A percentile compares a stretch with the other conserved stretches of the same genome.
These are phyloP conservation scores for Hyles euphorbiae DNA, from an alignment of 1,140 invertebrate species.

Conservation along the genomic window DNA sequence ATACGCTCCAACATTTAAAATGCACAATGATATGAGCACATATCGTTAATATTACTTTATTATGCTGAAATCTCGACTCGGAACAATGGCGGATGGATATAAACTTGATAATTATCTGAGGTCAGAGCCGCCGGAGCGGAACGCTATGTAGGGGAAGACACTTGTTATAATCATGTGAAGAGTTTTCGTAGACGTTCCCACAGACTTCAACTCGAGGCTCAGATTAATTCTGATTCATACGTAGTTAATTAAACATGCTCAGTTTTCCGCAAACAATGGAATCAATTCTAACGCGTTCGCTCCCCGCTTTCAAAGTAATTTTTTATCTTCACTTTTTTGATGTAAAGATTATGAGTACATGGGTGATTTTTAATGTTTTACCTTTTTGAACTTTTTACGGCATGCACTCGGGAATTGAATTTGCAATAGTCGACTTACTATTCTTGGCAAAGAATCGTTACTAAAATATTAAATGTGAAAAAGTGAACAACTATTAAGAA, in stretches of 20 bases:
- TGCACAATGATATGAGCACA: slow-evolving; percentile 3
- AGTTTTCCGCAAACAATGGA: no score
- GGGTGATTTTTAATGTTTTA: no score
- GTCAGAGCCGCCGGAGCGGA: slow-evolving; percentile 58
- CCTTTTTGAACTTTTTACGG: no score
- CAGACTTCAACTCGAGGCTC: slow-evolving; percentile 32
- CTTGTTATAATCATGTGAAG: slow-evolving; percentile 69
- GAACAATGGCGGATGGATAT: slow-evolving; percentile 67
- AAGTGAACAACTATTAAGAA: no score
- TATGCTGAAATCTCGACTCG: slow-evolving; percentile 51
- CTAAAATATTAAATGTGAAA: no score
- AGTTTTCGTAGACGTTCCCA: slow-evolving; percentile 72
- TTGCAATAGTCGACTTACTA: no score
- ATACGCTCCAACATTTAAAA: no score
- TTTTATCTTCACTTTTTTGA: no score
- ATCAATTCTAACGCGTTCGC: slow-evolving; percentile 17
- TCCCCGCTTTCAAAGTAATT: not conserved
- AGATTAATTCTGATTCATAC: slow-evolving; percentile 67
- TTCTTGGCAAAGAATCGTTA: no score
- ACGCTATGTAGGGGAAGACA: slow-evolving; percentile 58
- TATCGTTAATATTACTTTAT: slow-evolving; percentile 36
- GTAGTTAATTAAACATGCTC: slow-evolving; percentile 59
- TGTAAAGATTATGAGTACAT: no score
- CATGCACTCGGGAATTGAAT: no score
- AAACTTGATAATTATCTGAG: slow-evolving; percentile 69